Percentiles rank a stretch among this genome's conserved stretches.
These are phyloP conservation scores for Brachionus rubens DNA, from an alignment of 1,140 invertebrate genomes.

Conservation along the genomic window DNA sequence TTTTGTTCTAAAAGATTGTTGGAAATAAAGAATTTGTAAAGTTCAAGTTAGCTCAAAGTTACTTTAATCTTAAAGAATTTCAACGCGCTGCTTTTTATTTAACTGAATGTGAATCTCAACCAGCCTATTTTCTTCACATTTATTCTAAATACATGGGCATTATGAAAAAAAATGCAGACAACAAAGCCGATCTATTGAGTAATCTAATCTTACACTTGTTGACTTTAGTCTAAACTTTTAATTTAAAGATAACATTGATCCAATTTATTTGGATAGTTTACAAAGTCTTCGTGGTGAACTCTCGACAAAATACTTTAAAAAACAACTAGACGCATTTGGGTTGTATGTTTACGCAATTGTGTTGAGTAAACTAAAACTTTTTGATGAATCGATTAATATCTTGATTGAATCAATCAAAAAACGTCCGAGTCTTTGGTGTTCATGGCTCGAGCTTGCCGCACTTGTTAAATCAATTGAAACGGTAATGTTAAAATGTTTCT, in stretches of 20 bases:
- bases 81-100: slow-evolving; percentile 81
- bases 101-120: slow-evolving; percentile 67
- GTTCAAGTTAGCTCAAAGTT: slow-evolving; percentile 78
- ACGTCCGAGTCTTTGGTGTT: slow-evolving; percentile 82
- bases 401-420: slow-evolving; percentile 73
- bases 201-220: neutral
- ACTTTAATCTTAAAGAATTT: slow-evolving; percentile 87
- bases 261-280: neutral
- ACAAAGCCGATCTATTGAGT: slow-evolving; percentile 35
- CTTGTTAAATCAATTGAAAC: slow-evolving; percentile 75
- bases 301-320: neutral
- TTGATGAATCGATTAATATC: slow-evolving; percentile 70
- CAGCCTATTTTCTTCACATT: slow-evolving; percentile 73
- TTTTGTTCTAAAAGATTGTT: neutral
- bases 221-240: neutral
- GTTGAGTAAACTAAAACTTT: slow-evolving; percentile 78
- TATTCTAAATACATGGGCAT: slow-evolving; percentile 74
- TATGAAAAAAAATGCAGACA: slow-evolving; percentile 31
- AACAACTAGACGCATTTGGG: slow-evolving; percentile 35
- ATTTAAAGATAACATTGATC: slow-evolving; percentile 7
- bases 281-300: slow-evolving; percentile 52
- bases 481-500: slow-evolving; percentile 51
- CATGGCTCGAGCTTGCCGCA: slow-evolving; percentile 85
- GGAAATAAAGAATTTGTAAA: slow-evolving; percentile 50
- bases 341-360: slow-evolving; percentile 71